Evolutionary conservation across 2,113 vertebrate genomes (phyloP).

Genomic region (Gallinago jamesoni): DNA sequence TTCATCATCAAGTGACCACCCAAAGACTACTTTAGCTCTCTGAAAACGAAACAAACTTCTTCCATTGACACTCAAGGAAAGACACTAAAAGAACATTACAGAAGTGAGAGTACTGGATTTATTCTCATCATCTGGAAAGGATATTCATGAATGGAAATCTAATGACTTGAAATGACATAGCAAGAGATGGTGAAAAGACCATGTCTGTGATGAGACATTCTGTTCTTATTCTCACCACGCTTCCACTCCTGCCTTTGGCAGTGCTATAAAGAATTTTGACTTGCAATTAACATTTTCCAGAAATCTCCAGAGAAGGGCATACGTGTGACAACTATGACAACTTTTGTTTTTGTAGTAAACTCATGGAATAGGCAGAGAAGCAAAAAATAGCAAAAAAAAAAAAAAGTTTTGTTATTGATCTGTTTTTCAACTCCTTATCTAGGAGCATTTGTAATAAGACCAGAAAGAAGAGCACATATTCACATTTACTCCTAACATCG

Average conservation of each 20-base stretch:
- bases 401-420: neutral
- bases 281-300: neutral
- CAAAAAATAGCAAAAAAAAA: neutral
- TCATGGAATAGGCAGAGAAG: neutral
- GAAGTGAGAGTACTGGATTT: neutral
- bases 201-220: neutral
- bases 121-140: neutral
- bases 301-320: neutral
- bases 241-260: neutral
- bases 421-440: neutral
- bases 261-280: neutral
- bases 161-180: neutral
- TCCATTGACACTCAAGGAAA: neutral
- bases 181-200: neutral
- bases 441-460: neutral
- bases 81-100: neutral
- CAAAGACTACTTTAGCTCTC: neutral
- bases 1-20: neutral
- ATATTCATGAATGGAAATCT: rapidly evolving
- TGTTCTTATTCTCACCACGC: neutral
- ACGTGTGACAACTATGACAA: rapidly evolving
- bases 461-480: neutral
- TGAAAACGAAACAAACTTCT: neutral
- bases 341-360: neutral
- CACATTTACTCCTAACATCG: neutral